phyloP scores from a whole-genome alignment of 1,140 invertebrate species.

The Caenorhabditis brenneri region DNA sequence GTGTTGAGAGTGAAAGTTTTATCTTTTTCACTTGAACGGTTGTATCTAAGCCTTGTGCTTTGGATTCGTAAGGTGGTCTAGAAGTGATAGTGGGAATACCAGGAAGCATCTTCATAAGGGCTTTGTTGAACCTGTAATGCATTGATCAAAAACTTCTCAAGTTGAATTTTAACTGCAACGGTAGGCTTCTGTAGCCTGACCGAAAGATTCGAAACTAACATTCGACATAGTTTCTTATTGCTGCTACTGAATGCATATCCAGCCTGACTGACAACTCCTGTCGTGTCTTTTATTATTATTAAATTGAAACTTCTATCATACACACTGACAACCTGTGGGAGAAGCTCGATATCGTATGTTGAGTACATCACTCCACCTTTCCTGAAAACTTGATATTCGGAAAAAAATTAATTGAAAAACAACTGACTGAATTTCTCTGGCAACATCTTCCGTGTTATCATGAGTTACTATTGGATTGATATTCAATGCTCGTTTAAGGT shows the following conservation, averaged over 20 bases:
- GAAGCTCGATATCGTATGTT: constrained; percentile 54
- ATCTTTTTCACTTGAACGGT: constrained; percentile 39
- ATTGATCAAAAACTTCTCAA: too few species aligned
- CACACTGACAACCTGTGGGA: constrained; percentile 45
- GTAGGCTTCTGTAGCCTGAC: too few species aligned
- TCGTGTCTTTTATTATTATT: constrained; percentile 55
- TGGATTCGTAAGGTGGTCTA: constrained; percentile 51
- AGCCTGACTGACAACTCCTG: constrained; percentile 50
- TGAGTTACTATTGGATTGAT: constrained; percentile 47
- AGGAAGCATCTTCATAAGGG: constrained; percentile 53
- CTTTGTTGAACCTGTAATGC: constrained; percentile 57
- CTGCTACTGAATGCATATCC: constrained; percentile 55
- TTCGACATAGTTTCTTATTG: constrained; percentile 48
- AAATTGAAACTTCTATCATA: constrained; percentile 47
- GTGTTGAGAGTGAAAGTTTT: constrained; percentile 39
- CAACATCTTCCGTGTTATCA: constrained; percentile 33
- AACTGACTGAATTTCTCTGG: constrained; percentile 41
- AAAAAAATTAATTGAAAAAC: not conserved
- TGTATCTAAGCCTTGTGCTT: constrained; percentile 32
- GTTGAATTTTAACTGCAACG: too few species aligned
- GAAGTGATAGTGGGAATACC: constrained; percentile 54
- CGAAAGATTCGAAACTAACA: not conserved
- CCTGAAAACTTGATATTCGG: not conserved
- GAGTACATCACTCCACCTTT: constrained; percentile 56
- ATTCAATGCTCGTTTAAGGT: constrained; percentile 3